These are phyloP conservation scores for Fragum fragum DNA, from an alignment of 2,888 invertebrate genomes.

Conservation along the genomic window DNA sequence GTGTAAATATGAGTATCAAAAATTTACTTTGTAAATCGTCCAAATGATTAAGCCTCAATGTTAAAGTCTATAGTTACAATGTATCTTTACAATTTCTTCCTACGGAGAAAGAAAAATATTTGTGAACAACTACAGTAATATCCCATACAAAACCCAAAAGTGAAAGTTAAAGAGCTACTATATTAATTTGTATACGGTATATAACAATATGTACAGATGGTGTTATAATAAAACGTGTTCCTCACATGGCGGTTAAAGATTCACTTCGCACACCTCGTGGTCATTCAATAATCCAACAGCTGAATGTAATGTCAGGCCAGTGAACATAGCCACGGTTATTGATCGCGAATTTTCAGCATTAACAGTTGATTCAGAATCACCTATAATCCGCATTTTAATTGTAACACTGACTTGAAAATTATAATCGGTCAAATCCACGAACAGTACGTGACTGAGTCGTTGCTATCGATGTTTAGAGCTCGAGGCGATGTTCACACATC, in stretches of 20 bases:
- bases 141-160: neutral
- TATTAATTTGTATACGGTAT: neutral
- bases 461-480: no score
- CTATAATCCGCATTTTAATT: neutral
- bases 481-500: no score
- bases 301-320: neutral
- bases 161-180: constrained; percentile 1
- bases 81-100: neutral
- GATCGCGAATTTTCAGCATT: neutral
- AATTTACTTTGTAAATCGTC: neutral
- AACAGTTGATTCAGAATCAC: neutral
- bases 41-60: neutral
- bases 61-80: neutral
- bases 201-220: constrained; percentile 4
- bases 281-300: constrained; percentile 6
- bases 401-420: neutral
- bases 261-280: neutral
- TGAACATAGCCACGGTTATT: neutral
- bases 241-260: neutral
- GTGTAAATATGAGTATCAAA: neutral
- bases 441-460: neutral
- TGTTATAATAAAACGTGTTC: neutral
- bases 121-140: neutral
- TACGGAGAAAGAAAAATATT: neutral
- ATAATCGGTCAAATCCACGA: neutral